phyloP scores from a whole-genome alignment of 2,888 invertebrate genomes.

The Macropis europaea region DNA sequence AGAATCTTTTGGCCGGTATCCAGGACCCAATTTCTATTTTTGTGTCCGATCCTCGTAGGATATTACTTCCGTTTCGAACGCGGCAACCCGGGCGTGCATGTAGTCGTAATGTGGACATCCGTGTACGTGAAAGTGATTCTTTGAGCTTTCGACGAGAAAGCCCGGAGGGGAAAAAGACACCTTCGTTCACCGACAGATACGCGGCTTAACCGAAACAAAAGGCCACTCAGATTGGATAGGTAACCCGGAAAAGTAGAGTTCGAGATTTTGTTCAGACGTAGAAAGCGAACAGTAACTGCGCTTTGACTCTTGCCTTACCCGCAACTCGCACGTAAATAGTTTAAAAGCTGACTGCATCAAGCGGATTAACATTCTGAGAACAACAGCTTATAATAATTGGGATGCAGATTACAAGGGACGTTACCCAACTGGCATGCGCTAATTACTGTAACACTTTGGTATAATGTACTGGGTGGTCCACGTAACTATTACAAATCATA shows the following conservation, averaged over 20 bases:
- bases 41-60: slow-evolving; percentile 21
- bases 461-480: too few relatives aligned
- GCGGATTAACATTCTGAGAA: too few relatives aligned
- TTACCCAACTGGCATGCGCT: too few relatives aligned
- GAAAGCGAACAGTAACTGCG: slow-evolving; percentile 34
- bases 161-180: not conserved
- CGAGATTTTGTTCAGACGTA: slow-evolving; percentile 29
- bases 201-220: slow-evolving; percentile 31
- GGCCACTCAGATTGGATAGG: slow-evolving; percentile 38
- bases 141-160: slow-evolving; percentile 15
- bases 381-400: too few relatives aligned
- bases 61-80: slow-evolving; percentile 39
- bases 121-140: slow-evolving; percentile 45
- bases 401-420: too few relatives aligned
- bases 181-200: not conserved
- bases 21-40: slow-evolving; percentile 36
- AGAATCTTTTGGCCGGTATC: slow-evolving; percentile 28
- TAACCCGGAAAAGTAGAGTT: slow-evolving; percentile 35
- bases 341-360: too few relatives aligned
- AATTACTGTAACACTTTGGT: too few relatives aligned
- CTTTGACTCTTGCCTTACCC: too few relatives aligned
- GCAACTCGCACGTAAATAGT: too few relatives aligned
- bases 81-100: not conserved
- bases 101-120: slow-evolving; percentile 33
- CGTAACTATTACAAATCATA: too few relatives aligned